Evolutionary conservation across 2,113 vertebrate species (phyloP), one percentile per base, ranked within the genome.

Genomic region (Laticauda colubrina): DNA sequence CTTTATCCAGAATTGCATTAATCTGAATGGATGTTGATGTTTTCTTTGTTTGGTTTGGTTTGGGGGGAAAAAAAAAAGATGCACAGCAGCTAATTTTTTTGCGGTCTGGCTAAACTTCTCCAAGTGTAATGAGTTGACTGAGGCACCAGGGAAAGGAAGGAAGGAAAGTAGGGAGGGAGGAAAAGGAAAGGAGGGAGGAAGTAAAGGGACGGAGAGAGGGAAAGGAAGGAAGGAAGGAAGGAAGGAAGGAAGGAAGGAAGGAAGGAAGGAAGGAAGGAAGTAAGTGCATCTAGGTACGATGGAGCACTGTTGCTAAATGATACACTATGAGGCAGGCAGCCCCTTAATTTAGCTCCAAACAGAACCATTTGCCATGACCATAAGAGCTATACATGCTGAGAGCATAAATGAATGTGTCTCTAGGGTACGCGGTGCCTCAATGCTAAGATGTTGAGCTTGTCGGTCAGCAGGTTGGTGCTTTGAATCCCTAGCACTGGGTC

Each of bases 181-280:
- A n/a, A 1, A 12, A 3, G 10, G 11, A 2, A 59, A 8, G 56
- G 0, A 24, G 2, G 21, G 0, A 57, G 21, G 21, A 1, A 56
- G 4, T 39, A 39, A 39, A 39, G 34, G 34, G 34, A 39, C 34
- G 1, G 34, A 1, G 34, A 39, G 34, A 39, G 1, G 20, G 1
- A 2, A 12, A 3, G 10, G 11, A 2, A 59, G 23, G 21, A 1
- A 56, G 4, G 3, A 0, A 18, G 3, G 6, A 15, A 5, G 1
- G 14, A 18, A 1, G 7, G 21, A 55, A 18, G 3, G 56, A 2
- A 7, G 56, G 56, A 2, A 57, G 54, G 54, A 20, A 53, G 56
- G 57, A 59, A 3, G 23, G 2, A 24, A 24, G 57, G 8, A 59
- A 59, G 57, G 56, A 59, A 9, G 9, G 57, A 59, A 26, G 23